Base-by-base conservation (phyloP, 2,888 invertebrate genomes). In the Drosophila falleni region DNA sequence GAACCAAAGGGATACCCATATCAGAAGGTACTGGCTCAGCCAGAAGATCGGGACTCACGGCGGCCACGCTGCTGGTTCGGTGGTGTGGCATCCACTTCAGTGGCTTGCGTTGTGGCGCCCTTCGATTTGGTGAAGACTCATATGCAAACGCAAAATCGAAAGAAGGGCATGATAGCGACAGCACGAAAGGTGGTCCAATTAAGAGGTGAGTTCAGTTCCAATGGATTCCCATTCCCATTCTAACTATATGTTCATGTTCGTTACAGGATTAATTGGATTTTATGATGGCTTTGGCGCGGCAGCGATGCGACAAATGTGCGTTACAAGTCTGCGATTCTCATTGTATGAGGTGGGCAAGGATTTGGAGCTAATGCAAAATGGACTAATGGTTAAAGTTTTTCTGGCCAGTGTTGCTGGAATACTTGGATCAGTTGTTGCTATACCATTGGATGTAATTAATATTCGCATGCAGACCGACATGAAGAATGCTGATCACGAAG, bases 41-140 rank as follows among this genome's bases (percentile, higher is more conserved):
- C 11, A 6, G 41, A 61, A 29, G 66, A 65, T 23, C 35, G 39
- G 13, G 66, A 56, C 3, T 9, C 31, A 16, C 61, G 66, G 6
- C 44, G 59, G 39, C 82, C 84, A 39, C 78, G 81, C 23, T 81
- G 81, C 83, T 81, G 84, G 84, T 81, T 74, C n/a, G 84, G 84
- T 26, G 81, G 81, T 5, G 50, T 71, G 11, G 59, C 80, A 11
- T 70, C 84, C 31, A 69, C 74, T 9, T 19, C 47, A 11, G 81
- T 81, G 4, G 74, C 78, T 11, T 58, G 63, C 51, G 49, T 71
- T 3, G 72, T 74, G 41, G 74, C 78, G 1, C 81, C 81, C 0
- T 64, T 81, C 5, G 84, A 83, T 39, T 64, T 83, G 8, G 26
- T 81, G 23, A 81, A 80, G 16, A 71, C 81, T 0, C 81, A 81